Evolutionary conservation across 2,888 invertebrate genomes (phyloP).

Genomic region (Orthonychiurus folsomi): DNA sequence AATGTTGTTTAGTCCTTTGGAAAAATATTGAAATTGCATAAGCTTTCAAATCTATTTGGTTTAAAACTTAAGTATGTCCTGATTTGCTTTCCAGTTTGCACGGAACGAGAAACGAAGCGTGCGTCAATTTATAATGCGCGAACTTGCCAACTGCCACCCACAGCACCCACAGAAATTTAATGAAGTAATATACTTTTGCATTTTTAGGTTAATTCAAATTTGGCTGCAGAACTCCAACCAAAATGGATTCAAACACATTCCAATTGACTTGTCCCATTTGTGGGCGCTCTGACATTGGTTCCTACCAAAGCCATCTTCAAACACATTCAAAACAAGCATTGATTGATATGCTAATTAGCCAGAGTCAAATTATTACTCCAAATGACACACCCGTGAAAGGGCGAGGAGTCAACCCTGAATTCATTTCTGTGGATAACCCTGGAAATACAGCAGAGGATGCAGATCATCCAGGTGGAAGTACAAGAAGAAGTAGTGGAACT

Average conservation of each 20-base stretch:
- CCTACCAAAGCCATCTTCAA: constrained; percentile 2
- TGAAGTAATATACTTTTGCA: background rate
- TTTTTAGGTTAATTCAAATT: background rate
- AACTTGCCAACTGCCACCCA: background rate
- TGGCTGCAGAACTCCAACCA: background rate
- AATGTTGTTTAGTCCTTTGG: no score
- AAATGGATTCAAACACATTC: background rate
- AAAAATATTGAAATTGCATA: no score
- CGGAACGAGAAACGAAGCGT: no score
- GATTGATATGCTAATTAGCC: constrained; percentile 7
- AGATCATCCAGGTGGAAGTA: background rate
- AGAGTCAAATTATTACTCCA: constrained; percentile 1
- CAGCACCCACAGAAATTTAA: background rate
- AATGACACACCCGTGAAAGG: background rate
- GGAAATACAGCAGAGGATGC: background rate
- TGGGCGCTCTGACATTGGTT: background rate
- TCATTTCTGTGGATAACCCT: background rate
- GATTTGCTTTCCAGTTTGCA: no score
- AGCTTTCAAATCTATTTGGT: no score
- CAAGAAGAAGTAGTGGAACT: background rate
- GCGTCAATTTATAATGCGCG: background rate
- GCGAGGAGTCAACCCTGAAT: background rate
- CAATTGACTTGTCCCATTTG: constrained; percentile 11
- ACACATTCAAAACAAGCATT: constrained; percentile 10
- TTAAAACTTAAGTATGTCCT: no score